Evolutionary conservation across 2,888 invertebrate species (phyloP).

Genomic region (Resseliella maxima): DNA sequence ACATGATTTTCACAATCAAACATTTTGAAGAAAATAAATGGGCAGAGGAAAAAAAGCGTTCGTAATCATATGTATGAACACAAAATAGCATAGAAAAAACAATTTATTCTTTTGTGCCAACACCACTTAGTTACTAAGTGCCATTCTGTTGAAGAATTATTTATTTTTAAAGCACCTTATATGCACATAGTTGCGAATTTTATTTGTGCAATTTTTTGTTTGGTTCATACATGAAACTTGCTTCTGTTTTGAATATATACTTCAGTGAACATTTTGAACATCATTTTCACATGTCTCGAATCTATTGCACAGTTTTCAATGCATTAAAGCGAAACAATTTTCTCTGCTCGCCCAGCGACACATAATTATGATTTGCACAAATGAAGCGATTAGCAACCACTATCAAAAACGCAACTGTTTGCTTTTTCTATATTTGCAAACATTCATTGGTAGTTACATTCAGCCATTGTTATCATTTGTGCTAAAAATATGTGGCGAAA

Average conservation of each 20-base stretch:
- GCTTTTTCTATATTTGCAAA: neutral
- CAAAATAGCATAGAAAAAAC: neutral
- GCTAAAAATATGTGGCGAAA: neutral
- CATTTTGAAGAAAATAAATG: slow-evolving; percentile 13
- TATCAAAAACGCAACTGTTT: slow-evolving; percentile 3
- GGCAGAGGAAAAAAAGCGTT: neutral
- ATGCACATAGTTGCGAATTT: neutral
- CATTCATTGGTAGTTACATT: neutral
- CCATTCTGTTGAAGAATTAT: too few species aligned
- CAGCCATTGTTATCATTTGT: neutral
- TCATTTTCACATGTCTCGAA: slow-evolving; percentile 13
- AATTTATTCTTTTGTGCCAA: slow-evolving; percentile 4
- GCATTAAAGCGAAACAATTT: slow-evolving; percentile 18
- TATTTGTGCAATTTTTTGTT: neutral
- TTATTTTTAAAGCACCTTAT: too few species aligned
- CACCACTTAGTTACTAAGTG: neutral
- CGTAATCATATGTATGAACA: slow-evolving; percentile 29
- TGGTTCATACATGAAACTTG: neutral
- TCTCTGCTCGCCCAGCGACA: slow-evolving; percentile 21
- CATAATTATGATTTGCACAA: slow-evolving; percentile 15
- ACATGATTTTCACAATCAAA: slow-evolving; percentile 42
- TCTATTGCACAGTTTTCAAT: neutral
- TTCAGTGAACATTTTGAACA: neutral
- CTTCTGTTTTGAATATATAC: neutral
- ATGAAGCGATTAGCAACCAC: slow-evolving; percentile 16